Percentiles rank a stretch among this genome's conserved stretches.
Evolutionary conservation across 2,797 vertebrate species (phyloP).

Genomic region (Clamator glandarius): DNA sequence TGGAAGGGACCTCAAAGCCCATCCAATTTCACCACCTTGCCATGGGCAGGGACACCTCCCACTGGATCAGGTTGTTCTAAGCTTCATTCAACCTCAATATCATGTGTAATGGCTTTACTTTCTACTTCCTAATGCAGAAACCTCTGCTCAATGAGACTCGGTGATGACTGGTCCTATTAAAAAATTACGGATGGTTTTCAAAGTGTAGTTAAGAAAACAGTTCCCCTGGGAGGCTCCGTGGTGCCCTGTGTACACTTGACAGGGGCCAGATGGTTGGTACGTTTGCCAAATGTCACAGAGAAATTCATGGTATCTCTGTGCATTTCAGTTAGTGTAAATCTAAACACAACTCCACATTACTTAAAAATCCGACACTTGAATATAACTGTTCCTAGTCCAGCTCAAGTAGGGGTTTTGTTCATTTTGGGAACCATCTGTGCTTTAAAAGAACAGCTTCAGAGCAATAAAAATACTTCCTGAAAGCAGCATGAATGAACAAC

Average conservation of each 20-base stretch:
- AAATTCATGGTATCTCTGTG: constrained; percentile 52
- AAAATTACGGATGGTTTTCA: constrained; percentile 13
- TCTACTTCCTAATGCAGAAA: neutral
- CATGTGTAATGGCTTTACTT: neutral
- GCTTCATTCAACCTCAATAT: too few species aligned
- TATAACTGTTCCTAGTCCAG: neutral
- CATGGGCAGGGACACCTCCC: too few species aligned
- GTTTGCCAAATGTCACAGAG: constrained; percentile 26
- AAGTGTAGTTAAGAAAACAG: neutral
- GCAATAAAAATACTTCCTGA: neutral
- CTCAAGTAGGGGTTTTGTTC: constrained; percentile 33
- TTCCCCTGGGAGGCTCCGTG: neutral
- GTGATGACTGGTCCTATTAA: constrained; percentile 6
- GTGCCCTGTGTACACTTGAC: neutral
- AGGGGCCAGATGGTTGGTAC: constrained; percentile 56
- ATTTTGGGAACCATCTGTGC: constrained; percentile 58
- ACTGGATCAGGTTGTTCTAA: too few species aligned
- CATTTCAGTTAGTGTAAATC: constrained; percentile 52
- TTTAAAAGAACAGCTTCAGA: neutral
- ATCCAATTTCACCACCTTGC: too few species aligned
- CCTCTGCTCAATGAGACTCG: constrained; percentile 1
- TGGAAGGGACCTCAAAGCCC: too few species aligned
- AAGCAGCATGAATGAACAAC: neutral
- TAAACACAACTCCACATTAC: constrained; percentile 56
- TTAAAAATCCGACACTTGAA: constrained; percentile 19